Evolutionary conservation across 2,113 vertebrate genomes (phyloP).

Genomic region (Ploceus nigricollis): DNA sequence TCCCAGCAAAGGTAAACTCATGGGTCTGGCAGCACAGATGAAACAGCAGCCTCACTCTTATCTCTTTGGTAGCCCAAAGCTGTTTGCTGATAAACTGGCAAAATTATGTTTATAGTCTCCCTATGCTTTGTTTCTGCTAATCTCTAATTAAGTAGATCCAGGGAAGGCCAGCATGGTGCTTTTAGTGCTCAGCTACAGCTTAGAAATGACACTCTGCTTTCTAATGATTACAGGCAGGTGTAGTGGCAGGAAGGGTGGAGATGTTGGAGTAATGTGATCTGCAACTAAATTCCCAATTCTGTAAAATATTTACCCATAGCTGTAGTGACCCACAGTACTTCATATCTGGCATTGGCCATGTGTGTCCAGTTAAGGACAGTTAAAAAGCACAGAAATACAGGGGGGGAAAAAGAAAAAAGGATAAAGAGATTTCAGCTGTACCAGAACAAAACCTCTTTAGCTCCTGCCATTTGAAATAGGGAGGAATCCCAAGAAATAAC

Average conservation of each 20-base stretch:
- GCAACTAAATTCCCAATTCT: neutral
- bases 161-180: neutral
- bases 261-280: neutral
- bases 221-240: neutral
- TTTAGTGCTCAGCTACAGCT: neutral
- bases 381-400: neutral
- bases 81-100: neutral
- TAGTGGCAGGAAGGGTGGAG: neutral
- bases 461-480: neutral
- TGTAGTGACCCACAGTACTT: neutral
- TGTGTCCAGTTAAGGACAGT: neutral
- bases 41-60: neutral
- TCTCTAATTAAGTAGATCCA: slow-evolving; percentile 15
- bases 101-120: neutral
- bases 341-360: neutral
- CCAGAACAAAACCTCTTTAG: neutral
- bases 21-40: accelerated
- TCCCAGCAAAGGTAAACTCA: neutral
- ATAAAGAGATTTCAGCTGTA: neutral
- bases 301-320: neutral
- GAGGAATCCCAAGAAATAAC: neutral
- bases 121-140: slow-evolving; percentile 11
- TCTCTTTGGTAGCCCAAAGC: neutral
- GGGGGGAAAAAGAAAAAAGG: accelerated
- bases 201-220: neutral